Percentiles rank a stretch among this genome's conserved stretches.
Evolutionary conservation across 2,888 invertebrate species (phyloP).

Genomic region (Pogonocherus hispidulus): DNA sequence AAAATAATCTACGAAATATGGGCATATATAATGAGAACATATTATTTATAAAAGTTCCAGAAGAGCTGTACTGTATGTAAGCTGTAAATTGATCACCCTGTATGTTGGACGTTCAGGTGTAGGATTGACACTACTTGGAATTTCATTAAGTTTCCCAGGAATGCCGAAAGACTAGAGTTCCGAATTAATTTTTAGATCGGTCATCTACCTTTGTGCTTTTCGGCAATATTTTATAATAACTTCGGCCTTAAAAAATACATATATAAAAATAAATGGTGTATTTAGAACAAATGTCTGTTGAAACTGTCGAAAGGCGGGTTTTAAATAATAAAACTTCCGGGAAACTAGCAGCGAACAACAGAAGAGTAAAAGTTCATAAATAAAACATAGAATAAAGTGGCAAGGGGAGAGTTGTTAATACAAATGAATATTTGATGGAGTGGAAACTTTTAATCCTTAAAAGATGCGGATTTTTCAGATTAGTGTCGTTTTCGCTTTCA

Average conservation of each 20-base stretch:
- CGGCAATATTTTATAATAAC: conserved; percentile 1
- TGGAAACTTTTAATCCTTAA: background rate
- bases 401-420: background rate
- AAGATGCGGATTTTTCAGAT: background rate
- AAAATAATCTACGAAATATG: too few relatives aligned
- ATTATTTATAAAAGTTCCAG: too few relatives aligned
- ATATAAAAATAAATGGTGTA: too few relatives aligned
- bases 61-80: too few relatives aligned
- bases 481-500: background rate
- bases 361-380: conserved; percentile 7
- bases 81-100: too few relatives aligned
- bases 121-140: background rate
- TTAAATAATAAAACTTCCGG: conserved; percentile 13
- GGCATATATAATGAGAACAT: too few relatives aligned
- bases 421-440: conserved; percentile 5
- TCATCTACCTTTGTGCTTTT: too few relatives aligned
- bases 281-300: background rate
- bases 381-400: background rate
- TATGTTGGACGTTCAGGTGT: background rate
- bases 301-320: background rate
- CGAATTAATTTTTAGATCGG: conserved; percentile 1
- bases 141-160: conserved; percentile 1
- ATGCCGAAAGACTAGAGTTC: background rate
- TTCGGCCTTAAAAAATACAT: background rate
- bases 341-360: background rate